Conservation (phyloP, 2,797 vertebrate species). For the Chromobotia macracanthus region DNA sequence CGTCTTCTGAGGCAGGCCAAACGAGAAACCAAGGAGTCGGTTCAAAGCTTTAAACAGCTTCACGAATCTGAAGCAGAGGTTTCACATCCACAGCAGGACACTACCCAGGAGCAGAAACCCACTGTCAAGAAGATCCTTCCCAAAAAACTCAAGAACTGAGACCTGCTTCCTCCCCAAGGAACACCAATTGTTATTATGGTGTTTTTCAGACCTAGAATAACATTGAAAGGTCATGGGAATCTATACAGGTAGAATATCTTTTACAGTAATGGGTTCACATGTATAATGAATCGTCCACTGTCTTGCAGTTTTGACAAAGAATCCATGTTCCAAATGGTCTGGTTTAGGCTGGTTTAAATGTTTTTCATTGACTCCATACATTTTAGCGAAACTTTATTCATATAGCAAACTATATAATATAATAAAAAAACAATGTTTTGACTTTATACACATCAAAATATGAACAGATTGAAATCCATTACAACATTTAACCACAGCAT, state of each 20-base stretch:
- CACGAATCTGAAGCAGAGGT: conserved; percentile 70
- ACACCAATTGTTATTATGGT: not conserved
- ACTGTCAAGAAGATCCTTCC: conserved; percentile 68
- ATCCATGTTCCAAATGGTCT: not conserved
- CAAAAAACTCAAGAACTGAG: conserved; percentile 74
- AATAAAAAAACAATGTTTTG: not conserved
- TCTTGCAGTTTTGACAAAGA: not conserved
- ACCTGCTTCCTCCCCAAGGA: conserved; percentile 8
- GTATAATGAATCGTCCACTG: not conserved
- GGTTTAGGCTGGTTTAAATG: no score
- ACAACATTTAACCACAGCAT: not conserved
- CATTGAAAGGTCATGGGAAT: not conserved
- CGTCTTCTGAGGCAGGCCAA: conserved; percentile 81
- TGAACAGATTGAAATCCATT: not conserved
- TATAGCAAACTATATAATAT: conserved; percentile 14
- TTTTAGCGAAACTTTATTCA: not conserved
- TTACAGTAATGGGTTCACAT: conserved; percentile 2
- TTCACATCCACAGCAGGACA: conserved; percentile 77
- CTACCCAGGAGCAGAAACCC: conserved; percentile 71
- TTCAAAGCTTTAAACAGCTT: conserved; percentile 75
- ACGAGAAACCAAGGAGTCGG: conserved; percentile 75
- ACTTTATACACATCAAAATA: not conserved
- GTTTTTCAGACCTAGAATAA: not conserved
- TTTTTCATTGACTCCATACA: not conserved
- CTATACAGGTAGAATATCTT: not conserved